phyloP scores from a whole-genome alignment of 2,113 vertebrate genomes.

The Rissa tridactyla region DNA sequence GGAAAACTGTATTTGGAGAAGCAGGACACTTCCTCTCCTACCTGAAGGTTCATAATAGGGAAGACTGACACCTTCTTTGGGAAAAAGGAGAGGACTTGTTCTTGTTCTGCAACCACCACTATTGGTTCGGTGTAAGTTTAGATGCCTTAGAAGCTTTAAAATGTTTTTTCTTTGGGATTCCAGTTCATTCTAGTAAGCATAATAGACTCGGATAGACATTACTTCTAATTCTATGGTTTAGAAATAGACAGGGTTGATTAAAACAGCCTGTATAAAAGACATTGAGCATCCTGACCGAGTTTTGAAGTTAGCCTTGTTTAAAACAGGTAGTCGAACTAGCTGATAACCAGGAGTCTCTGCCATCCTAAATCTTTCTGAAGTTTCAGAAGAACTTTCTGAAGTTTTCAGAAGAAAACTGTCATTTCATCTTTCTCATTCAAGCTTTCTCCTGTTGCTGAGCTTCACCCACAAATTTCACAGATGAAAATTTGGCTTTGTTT shows the following conservation, averaged over 20 bases:
- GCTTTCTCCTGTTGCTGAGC: not conserved
- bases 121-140: not conserved
- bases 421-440: not conserved
- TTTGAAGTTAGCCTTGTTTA: not conserved
- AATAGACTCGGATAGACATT: not conserved
- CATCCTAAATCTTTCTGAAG: not conserved
- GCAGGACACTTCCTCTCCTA: not conserved
- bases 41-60: not conserved
- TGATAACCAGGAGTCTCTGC: not conserved
- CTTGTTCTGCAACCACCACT: not conserved
- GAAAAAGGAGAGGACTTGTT: not conserved
- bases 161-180: not conserved
- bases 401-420: not conserved
- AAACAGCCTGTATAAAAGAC: not conserved
- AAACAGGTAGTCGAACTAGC: not conserved
- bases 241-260: not conserved
- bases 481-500: not conserved
- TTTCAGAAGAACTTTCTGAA: not conserved
- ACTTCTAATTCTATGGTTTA: not conserved
- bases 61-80: not conserved
- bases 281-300: not conserved
- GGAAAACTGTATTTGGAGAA: not conserved
- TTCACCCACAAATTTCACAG: not conserved
- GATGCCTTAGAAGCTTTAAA: not conserved
- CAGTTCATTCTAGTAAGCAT: not conserved